A percentile compares a stretch with the other conserved stretches of the same genome.
Evolutionary conservation across 2,888 invertebrate species (phyloP).

Genomic region (Diarsia rubi): DNA sequence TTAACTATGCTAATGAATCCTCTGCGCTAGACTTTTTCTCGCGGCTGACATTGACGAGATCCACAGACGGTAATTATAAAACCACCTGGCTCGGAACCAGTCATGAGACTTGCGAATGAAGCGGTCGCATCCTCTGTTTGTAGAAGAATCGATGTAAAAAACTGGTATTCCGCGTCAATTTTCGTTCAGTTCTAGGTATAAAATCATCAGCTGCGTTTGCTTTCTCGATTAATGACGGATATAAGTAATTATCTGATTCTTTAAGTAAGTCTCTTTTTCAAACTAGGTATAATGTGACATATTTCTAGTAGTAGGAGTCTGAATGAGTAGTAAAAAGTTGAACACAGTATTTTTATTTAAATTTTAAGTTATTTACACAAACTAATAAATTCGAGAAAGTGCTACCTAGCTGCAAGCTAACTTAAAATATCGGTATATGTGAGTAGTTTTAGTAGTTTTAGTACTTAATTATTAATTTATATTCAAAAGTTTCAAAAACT

Average conservation of each 20-base stretch:
- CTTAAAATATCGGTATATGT: background rate
- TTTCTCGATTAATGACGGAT: slow-evolving; percentile 3
- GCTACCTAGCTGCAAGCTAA: background rate
- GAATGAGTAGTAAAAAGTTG: background rate
- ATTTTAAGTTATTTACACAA: background rate
- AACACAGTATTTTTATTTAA: background rate
- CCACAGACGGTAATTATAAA: slow-evolving; percentile 70
- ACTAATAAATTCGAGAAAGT: background rate
- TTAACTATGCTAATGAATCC: slow-evolving; percentile 67
- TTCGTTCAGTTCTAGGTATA: slow-evolving; percentile 15
- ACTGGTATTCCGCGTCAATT: slow-evolving; percentile 28
- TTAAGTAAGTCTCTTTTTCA: background rate
- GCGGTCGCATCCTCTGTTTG: slow-evolving; percentile 66
- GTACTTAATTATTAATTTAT: slow-evolving; percentile 33
- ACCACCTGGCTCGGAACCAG: slow-evolving; percentile 72
- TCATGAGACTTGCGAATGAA: slow-evolving; percentile 60
- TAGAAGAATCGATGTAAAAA: slow-evolving; percentile 48
- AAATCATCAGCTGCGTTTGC: slow-evolving; percentile 21
- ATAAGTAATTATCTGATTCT: background rate
- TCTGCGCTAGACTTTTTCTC: slow-evolving; percentile 70
- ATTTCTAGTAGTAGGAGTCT: background rate
- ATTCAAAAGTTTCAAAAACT: slow-evolving; percentile 28
- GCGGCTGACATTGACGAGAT: slow-evolving; percentile 75
- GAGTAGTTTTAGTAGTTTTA: slow-evolving; percentile 15
- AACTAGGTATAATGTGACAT: background rate